Evolutionary conservation across 1,140 invertebrate species (phyloP), one percentile per base, ranked within the genome.

Genomic region (Fopius arisanus): DNA sequence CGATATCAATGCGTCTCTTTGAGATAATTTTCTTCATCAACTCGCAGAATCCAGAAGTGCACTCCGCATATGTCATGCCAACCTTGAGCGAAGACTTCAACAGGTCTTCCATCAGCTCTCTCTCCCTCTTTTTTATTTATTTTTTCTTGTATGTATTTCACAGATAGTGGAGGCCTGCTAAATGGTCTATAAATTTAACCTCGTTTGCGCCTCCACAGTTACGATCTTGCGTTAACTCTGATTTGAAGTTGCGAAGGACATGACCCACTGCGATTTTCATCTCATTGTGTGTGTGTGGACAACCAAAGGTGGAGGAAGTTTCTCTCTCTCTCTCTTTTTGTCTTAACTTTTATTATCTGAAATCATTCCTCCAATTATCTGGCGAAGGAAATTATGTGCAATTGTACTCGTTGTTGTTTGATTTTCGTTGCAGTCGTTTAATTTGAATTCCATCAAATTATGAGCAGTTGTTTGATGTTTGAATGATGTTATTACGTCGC

Each of bases 161-260:
- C 5, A 48, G 43, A 48, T 70, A 54, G 59, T 70, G 16, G 43
- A 48, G 43, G 72, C 62, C 21, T 72, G 72, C 69, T 77, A 77
- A 74, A 74, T 73, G 72, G 72, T 77, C 72, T 71, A 77, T 77
- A 77, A 77, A 77, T 77, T 77, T 72, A 74, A 74, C 75, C 66
- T 73, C 71, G 33, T 76, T 73, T 63, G 33, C 65, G 59, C 43
- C 41, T 74, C 40, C 48, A 31, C 31, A 40, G 14, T 54, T 40
- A 54, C 43, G 19, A 70, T 48, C 43, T 48, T 19, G 14, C 43
- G 29, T 66, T 29, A 37, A 66, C 14, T n/a, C 40, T 43, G 29
- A 16, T 51, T 41, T 62, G 63, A 73, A 67, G 48, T 73, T 41
- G 10, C 21, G 31, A 70, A 33, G 67, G 41, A 54, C 67, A 51